phyloP scores from a whole-genome alignment of 2,797 vertebrate genomes.

The Pangasius sanitwongsei region DNA sequence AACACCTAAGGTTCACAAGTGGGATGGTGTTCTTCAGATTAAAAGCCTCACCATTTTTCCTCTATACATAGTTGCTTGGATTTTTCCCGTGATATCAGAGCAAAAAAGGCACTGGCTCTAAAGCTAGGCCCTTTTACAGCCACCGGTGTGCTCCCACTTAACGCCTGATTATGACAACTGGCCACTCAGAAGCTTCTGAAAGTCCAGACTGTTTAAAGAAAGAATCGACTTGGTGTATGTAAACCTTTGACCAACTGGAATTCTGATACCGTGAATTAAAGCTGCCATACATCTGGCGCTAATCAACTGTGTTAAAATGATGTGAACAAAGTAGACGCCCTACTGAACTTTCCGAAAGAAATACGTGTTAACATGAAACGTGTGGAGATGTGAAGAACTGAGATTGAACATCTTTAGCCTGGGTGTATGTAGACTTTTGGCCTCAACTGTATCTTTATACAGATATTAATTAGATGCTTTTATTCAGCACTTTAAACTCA shows the following conservation, averaged over 20 bases:
- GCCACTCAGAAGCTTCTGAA: not conserved
- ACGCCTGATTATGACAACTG: not conserved
- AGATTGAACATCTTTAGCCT: not conserved
- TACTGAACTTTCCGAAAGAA: too few species aligned
- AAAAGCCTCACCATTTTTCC: not conserved
- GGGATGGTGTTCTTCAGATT: not conserved
- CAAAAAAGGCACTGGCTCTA: too few species aligned
- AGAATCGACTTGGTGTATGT: not conserved
- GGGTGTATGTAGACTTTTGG: not conserved
- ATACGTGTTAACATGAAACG: not conserved
- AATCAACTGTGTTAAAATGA: too few species aligned
- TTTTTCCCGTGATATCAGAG: too few species aligned
- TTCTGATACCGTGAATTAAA: too few species aligned
- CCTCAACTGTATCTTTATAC: not conserved
- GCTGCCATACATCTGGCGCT: too few species aligned
- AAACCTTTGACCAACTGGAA: not conserved
- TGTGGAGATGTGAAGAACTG: not conserved
- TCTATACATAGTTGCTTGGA: too few species aligned
- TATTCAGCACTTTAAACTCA: not conserved
- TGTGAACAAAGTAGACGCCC: too few species aligned
- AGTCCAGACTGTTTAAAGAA: not conserved
- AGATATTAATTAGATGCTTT: not conserved
- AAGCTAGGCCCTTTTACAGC: too few species aligned
- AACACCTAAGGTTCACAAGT: not conserved
- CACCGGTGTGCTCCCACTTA: not conserved